phyloP scores from a whole-genome alignment of 2,888 invertebrate species.

The Cataglyphis altisquamis region DNA sequence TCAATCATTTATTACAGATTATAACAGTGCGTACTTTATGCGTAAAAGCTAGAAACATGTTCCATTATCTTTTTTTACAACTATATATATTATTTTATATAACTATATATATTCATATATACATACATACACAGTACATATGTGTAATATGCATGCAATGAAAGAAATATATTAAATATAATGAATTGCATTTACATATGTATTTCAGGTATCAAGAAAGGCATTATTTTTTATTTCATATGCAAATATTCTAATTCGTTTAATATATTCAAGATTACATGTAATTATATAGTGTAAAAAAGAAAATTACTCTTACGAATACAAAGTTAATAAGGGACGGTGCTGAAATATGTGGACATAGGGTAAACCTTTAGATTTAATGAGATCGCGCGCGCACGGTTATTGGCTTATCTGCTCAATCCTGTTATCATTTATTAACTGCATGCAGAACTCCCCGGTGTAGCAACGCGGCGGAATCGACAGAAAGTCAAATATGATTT shows the following conservation, averaged over 20 bases:
- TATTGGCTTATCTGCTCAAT: conserved; percentile 30
- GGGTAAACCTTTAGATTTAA: conserved; percentile 18
- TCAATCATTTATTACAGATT: conserved; percentile 32
- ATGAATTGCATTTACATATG: not conserved
- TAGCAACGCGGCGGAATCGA: not conserved
- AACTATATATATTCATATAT: not conserved
- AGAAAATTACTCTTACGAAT: not conserved
- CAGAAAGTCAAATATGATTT: conserved; percentile 44
- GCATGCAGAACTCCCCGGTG: not conserved
- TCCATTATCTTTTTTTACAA: conserved; percentile 29
- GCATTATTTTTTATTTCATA: not conserved
- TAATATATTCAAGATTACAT: not conserved
- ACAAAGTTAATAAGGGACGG: not conserved
- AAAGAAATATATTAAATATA: not conserved
- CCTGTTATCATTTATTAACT: conserved; percentile 32
- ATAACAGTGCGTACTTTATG: conserved; percentile 2
- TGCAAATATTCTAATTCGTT: conserved; percentile 15
- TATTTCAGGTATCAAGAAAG: not conserved
- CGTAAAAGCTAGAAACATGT: not conserved
- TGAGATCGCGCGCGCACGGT: conserved; percentile 1
- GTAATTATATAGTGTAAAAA: not conserved
- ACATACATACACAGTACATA: not conserved
- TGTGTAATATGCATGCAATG: not conserved
- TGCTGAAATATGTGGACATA: conserved; percentile 1
- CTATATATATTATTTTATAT: not conserved